Evolutionary conservation across 1,140 invertebrate genomes (phyloP), one percentile per base, ranked within the genome.

Genomic region (Agraylea sexmaculata): DNA sequence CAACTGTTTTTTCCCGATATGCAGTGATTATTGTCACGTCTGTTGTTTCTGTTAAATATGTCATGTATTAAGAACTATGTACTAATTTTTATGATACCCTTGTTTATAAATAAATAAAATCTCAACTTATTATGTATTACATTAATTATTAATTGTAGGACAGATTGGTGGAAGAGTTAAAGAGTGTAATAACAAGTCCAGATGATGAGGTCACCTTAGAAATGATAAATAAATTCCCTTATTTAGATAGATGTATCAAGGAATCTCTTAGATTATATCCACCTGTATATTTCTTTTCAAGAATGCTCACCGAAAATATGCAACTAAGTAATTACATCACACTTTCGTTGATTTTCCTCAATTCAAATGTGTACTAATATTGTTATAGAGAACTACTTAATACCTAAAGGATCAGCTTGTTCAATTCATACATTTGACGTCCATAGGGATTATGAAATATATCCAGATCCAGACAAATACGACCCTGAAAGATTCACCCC

Each of bases 401-500:
- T 73, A 1, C 70, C 70, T 15, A 69, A 67, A 35, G 78, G 75
- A 12, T 70, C 69, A 1, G 59, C 62, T 2, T 62, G 68, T 3
- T 56, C 70, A 16, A 59, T 81, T 4, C 49, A 63, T 11, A 59
- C 71, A 10, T 69, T 68, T 34, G 64, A 71, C 32, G 53, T 88
- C 17, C 86, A 90, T 56, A 68, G 77, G 32, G 70, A 82, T 52
- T 61, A 70, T 2, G 60, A 74, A 16, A 53, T 73, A 17, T 89
- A 74, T 54, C 69, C 73, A 17, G 69, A 87, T 37, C 83, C 86
- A 1, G 70, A 79, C 21, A 59, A 63, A 30, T 89, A 84, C 54
- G 71, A 86, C 57, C 85, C 87, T 0, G 80, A 87, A 39, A 67
- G 83, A 50, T 89, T 88, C 60, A 54, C 75, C 16, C 70, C 75